phyloP scores from a whole-genome alignment of 2,888 invertebrate species.

The Molorchus minor region DNA sequence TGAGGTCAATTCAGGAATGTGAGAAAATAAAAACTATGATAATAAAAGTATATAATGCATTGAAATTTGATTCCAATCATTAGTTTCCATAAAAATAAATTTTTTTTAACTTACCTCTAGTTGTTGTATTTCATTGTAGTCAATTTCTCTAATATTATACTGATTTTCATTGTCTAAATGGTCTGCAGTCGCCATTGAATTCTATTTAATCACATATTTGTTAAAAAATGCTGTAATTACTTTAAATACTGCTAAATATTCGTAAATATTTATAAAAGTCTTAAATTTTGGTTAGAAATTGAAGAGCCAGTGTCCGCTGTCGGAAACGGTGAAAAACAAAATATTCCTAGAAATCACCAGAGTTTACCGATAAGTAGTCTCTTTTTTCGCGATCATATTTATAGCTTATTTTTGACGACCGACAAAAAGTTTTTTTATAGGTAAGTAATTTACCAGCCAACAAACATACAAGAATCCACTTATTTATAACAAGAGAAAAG shows the following conservation, averaged over 20 bases:
- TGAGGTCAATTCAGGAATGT: no score
- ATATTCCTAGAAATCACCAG: neutral
- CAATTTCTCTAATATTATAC: slow-evolving; percentile 79
- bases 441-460: no score
- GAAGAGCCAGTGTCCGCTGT: slow-evolving; percentile 25
- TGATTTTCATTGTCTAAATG: slow-evolving; percentile 56
- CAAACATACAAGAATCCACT: no score
- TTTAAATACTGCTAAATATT: slow-evolving; percentile 27
- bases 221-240: slow-evolving; percentile 27
- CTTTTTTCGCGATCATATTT: no score
- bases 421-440: no score
- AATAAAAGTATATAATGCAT: no score
- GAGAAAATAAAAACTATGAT: no score
- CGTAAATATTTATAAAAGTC: slow-evolving; percentile 35
- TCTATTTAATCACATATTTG: slow-evolving; percentile 48
- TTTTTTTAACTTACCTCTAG: slow-evolving; percentile 67
- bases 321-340: neutral
- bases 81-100: slow-evolving; percentile 12
- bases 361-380: no score
- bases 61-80: no score
- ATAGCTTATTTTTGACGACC: no score
- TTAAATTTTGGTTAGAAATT: slow-evolving; percentile 34
- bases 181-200: slow-evolving; percentile 58
- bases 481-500: no score
- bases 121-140: slow-evolving; percentile 78